Evolutionary conservation across 1,140 invertebrate genomes (phyloP).

Genomic region (Saxidomus purpurata): DNA sequence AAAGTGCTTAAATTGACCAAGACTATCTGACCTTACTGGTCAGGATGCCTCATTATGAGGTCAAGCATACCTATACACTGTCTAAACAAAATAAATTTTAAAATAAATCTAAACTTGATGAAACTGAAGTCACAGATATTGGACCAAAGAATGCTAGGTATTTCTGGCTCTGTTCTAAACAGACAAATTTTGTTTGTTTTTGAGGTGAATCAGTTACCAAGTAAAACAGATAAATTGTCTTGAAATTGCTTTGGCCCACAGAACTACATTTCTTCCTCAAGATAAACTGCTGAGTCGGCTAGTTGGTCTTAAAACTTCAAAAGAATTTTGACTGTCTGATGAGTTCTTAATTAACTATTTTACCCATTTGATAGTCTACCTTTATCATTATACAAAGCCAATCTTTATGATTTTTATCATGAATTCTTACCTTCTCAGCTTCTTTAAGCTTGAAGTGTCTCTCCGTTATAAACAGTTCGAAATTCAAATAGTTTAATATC

Average conservation of each 20-base stretch:
- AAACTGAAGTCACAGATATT: not conserved
- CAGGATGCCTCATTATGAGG: not conserved
- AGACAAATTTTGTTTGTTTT: slow-evolving; percentile 52
- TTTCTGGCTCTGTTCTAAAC: not conserved
- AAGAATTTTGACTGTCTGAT: slow-evolving; percentile 21
- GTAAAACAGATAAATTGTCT: slow-evolving; percentile 31
- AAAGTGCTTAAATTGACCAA: not conserved
- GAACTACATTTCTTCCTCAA: slow-evolving; percentile 22
- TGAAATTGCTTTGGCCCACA: slow-evolving; percentile 27
- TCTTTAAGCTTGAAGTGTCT: too few species aligned
- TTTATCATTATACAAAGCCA: not conserved
- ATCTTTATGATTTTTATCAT: not conserved
- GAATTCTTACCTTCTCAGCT: not conserved
- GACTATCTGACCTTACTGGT: not conserved
- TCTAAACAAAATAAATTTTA: not conserved
- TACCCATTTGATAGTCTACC: not conserved
- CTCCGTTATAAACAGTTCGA: too few species aligned
- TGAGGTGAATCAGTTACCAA: slow-evolving; percentile 38
- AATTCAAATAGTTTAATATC: too few species aligned
- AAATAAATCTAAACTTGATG: slow-evolving; percentile 18
- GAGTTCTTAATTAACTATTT: slow-evolving; percentile 27
- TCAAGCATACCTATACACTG: not conserved
- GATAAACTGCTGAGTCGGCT: slow-evolving; percentile 33
- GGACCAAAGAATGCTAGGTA: slow-evolving; percentile 20
- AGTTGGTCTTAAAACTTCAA: slow-evolving; percentile 22